Evolutionary conservation across 2,888 invertebrate genomes (phyloP), one percentile per base, ranked within the genome.

Genomic region (Macaria liturata): DNA sequence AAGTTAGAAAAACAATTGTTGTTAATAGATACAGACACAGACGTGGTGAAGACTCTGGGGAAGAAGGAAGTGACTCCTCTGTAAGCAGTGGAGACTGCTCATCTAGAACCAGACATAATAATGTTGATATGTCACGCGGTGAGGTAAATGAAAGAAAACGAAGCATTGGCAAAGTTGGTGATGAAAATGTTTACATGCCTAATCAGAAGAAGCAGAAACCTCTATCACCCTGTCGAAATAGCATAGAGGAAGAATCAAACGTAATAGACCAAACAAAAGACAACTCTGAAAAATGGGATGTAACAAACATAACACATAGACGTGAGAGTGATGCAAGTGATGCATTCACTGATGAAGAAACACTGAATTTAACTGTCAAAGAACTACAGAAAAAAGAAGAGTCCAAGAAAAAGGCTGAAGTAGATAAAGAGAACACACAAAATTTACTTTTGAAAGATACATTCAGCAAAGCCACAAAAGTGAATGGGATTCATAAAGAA

Each of bases 281-380:
- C 49, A 65, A 69, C 59, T 69, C 74, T 48, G 74, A 78, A 43
- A 85, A 82, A 62, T 88, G 84, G 83, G 87, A 90, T 72, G 68
- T 84, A 2, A 73, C 80, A 54, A 80, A 85, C 51, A 71, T 83
- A 46, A 76, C 70, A 56, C 79, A 77, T 58, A 78, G 83, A 45
- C 73, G 76, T 62, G 76, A 79, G 58, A 78, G 78, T 46, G 71
- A 83, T 68, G 70, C 67, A 7, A 89, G 89, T 74, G 87, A 88
- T 50, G 88, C 88, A 54, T 91, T 71, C 58, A 88, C 91, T 49
- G 91, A 91, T 79, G 90, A 91, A 65, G 89, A 90, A 69, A 82
- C 83, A 71, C 83, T 88, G 66, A 63, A 69, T 60, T 61, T 59
- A 39, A 55, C 55, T 45, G 32, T 55, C 4, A 51, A 55, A 8